Evolutionary conservation across 2,888 invertebrate species (phyloP).

Genomic region (Dynastes hyllus): DNA sequence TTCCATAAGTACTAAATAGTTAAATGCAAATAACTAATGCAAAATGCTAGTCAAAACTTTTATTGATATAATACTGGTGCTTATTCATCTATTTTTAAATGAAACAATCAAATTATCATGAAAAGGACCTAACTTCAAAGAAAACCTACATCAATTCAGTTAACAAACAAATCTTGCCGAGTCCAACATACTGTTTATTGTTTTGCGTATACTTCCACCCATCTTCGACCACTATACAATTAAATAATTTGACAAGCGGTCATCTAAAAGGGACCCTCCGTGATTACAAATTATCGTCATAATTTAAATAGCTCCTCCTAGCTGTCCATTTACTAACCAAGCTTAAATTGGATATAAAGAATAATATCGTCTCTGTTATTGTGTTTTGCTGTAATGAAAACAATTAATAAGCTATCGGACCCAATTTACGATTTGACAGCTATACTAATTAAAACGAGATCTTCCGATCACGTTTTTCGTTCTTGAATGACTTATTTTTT

Average conservation of each 20-base stretch:
- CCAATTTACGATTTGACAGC: conserved; percentile 58
- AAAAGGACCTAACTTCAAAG: too few relatives aligned
- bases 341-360: conserved; percentile 41
- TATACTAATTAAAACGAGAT: conserved; percentile 57
- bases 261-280: background rate
- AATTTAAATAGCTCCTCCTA: conserved; percentile 41
- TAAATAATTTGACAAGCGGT: conserved; percentile 36
- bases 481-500: conserved; percentile 28
- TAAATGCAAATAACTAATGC: background rate
- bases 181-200: background rate
- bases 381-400: conserved; percentile 57
- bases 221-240: background rate
- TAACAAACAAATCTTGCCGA: background rate
- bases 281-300: conserved; percentile 36
- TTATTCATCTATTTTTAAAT: too few relatives aligned
- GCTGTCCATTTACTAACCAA: conserved; percentile 47
- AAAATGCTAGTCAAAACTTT: background rate
- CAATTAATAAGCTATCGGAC: conserved; percentile 59
- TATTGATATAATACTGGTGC: too few relatives aligned
- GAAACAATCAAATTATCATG: too few relatives aligned
- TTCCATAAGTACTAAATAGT: background rate
- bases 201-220: background rate
- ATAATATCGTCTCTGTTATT: conserved; percentile 51
- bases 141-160: background rate
- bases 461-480: conserved; percentile 51